phyloP scores from a whole-genome alignment of 2,888 invertebrate species.

The Melangyna quadrimaculata region DNA sequence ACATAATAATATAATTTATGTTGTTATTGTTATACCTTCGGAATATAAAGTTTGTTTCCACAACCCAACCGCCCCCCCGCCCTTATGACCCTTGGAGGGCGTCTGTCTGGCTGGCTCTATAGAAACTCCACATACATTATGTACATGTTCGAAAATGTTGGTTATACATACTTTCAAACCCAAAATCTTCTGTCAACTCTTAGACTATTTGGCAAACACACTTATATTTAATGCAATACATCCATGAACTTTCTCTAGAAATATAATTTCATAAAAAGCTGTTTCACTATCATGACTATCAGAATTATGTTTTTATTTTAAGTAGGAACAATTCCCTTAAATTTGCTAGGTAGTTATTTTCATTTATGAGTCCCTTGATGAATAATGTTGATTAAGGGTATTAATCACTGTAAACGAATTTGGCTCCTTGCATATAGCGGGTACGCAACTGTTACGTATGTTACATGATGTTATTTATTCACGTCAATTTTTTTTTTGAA shows the following conservation, averaged over 20 bases:
- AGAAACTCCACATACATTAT: too few species aligned
- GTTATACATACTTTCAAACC: too few species aligned
- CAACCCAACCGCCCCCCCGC: too few species aligned
- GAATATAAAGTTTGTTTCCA: too few species aligned
- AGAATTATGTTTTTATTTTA: neutral
- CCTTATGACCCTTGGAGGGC: too few species aligned
- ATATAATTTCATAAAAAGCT: neutral
- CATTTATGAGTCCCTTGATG: neutral
- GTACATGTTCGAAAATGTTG: too few species aligned
- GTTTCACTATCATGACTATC: neutral
- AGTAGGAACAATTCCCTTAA: neutral
- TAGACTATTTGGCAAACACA: too few species aligned
- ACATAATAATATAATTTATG: too few species aligned
- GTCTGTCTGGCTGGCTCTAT: too few species aligned
- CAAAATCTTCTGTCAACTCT: too few species aligned
- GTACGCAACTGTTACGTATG: conserved; percentile 1
- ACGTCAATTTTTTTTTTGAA: conserved; percentile 12
- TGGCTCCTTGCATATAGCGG: neutral
- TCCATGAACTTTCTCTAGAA: neutral
- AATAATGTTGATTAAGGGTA: conserved; percentile 2
- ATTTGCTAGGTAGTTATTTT: neutral
- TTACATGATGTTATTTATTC: conserved; percentile 4
- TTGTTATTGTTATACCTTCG: too few species aligned
- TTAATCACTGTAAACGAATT: conserved; percentile 2
- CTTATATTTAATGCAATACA: too few species aligned